A percentile compares a stretch with the other conserved stretches of the same genome.
Evolutionary conservation across 1,140 invertebrate genomes (phyloP).

Genomic region (Anastatus disparis): DNA sequence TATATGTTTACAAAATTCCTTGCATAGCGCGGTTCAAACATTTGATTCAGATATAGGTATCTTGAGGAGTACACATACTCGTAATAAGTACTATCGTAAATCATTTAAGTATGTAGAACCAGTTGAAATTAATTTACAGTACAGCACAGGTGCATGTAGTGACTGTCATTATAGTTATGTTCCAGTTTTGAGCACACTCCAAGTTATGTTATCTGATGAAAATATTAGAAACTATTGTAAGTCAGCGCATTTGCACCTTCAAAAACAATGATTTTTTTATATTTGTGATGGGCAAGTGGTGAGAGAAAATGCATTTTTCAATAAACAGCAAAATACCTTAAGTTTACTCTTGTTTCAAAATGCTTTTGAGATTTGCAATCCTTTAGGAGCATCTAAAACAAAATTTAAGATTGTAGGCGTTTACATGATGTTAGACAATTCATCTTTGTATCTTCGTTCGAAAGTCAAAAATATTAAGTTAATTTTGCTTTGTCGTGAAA

Average conservation of each 20-base stretch:
- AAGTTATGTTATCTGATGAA: constrained; percentile 32
- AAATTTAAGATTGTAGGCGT: constrained; percentile 39
- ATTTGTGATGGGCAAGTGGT: constrained; percentile 35
- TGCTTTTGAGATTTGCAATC: constrained; percentile 43
- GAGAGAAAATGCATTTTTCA: constrained; percentile 32
- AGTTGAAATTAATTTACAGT: too few species aligned
- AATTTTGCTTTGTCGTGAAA: constrained; percentile 12
- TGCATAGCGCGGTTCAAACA: too few species aligned
- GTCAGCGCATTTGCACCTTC: background rate
- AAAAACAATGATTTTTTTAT: constrained; percentile 33
- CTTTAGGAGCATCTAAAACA: constrained; percentile 35
- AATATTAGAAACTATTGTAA: constrained; percentile 22
- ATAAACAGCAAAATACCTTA: constrained; percentile 13
- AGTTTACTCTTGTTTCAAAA: constrained; percentile 40
- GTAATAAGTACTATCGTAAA: too few species aligned
- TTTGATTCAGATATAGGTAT: too few species aligned
- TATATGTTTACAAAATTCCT: too few species aligned
- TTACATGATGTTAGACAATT: constrained; percentile 38
- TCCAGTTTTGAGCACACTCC: constrained; percentile 39
- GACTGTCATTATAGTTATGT: constrained; percentile 41
- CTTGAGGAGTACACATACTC: too few species aligned
- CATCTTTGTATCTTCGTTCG: constrained; percentile 30
- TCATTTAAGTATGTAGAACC: too few species aligned
- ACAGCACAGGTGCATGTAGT: too few species aligned
- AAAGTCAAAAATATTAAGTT: constrained; percentile 16